Base-by-base conservation (phyloP, 2,797 vertebrate species). In the Molossus alvarezi region DNA sequence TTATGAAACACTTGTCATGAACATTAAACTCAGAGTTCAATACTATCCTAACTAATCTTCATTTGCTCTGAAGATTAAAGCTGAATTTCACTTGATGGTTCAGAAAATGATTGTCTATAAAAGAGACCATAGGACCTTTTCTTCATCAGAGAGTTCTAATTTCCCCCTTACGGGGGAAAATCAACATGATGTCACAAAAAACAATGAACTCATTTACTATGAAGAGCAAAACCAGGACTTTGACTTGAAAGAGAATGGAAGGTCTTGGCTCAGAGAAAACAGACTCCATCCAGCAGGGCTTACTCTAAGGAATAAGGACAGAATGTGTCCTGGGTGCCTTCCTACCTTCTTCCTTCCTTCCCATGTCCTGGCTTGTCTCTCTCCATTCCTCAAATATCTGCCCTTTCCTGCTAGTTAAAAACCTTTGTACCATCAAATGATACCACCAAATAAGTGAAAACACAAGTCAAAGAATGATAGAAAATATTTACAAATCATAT, bases 41-140 rank as follows among this genome's bases (percentile, higher is more conserved):
- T 83, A 92, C 65, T 53, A 95, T 80, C 64, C 94, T 72, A 88
- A 85, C 77, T 81, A 90, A 97, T 96, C 88, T 97, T 90, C 71
- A 90, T 96, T 87, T 75, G 55, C 53, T 45, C 81, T 48, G 27
- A 88, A 95, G 75, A 92, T 33, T 91, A 73, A 92, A 95, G 73
- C 71, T 92, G 62, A 87, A 97, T 97, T 92, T 89, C 86, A 94
- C 88, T 94, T 94, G 93, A 80, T 83, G 21, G 62, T 69, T 95
- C 60, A 86, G 85, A 97, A 91, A 96, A 96, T 94, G 86, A 91
- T 55, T 86, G 82, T 79, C 92, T 94, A 85, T 88, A 89, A 81
- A 94, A 91, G 51, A 96, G 77, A 95, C 60, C 33, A 27, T 2
- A 79, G 55, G 72, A 80, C 53, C 4, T 92, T 77, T 89, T 76